phyloP scores from a whole-genome alignment of 2,888 invertebrate genomes.

The Drosophila cognata region DNA sequence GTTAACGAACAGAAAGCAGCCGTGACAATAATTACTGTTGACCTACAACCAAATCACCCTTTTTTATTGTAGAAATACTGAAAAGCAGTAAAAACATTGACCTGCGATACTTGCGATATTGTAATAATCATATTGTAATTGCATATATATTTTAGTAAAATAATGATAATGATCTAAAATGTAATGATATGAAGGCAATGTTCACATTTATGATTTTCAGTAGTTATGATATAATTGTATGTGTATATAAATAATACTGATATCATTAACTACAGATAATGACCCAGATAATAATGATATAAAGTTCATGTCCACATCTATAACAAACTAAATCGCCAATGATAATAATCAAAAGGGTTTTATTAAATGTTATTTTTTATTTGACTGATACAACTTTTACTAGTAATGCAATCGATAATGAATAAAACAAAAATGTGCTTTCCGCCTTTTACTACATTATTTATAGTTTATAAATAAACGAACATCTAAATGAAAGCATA shows the following conservation, averaged over 20 bases:
- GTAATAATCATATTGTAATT: neutral
- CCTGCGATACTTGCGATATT: neutral
- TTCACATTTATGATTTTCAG: neutral
- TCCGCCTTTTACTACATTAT: neutral
- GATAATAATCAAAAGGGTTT: neutral
- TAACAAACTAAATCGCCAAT: neutral
- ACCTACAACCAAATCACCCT: neutral
- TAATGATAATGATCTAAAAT: neutral
- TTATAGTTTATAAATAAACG: neutral
- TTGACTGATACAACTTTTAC: no score
- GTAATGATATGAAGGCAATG: neutral
- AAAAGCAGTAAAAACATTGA: neutral
- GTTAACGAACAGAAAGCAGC: neutral
- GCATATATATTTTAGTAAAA: neutral
- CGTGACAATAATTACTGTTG: constrained; percentile 4
- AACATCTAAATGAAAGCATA: neutral
- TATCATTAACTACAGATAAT: neutral
- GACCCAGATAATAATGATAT: neutral
- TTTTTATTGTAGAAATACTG: neutral
- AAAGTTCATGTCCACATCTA: neutral
- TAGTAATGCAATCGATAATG: neutral
- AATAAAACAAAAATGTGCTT: neutral
- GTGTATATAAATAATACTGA: neutral
- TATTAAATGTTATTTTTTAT: neutral
- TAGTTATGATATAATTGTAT: neutral